Evolutionary conservation across 2,888 invertebrate genomes (phyloP), one percentile per base, ranked within the genome.

Genomic region (Portevinia maculata): DNA sequence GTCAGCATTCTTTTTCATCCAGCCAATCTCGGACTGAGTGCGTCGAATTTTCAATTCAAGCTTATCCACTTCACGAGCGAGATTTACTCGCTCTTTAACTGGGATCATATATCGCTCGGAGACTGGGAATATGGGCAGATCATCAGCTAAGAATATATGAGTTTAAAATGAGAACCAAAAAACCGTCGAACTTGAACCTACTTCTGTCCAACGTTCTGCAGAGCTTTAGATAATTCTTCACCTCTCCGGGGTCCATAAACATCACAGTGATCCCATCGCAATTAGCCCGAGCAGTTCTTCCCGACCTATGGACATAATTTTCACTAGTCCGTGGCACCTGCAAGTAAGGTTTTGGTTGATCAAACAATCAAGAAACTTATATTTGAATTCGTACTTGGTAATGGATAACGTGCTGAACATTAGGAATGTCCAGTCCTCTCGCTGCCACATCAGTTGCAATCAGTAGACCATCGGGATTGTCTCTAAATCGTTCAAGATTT

Each of bases 401-500:
- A 90, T 99, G 99, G 83, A 99, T 93, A 1, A 99, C 99, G 91
- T 99, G 98, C 85, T 98, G 94, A 1, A 99, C 95, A 86, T 94
- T 93, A 0, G 97, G 96, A 86, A 99, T 98, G 91, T 99, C 99
- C 48, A 99, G 91, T 0, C 99, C 99, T 71, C 99, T 93, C 0
- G 99, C 98, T 0, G 99, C 99, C 4, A 99, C 99, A 92, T 99
- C 99, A 0, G 98, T 99, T 2, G 99, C 95, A 75, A 99, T 93
- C 34, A 99, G 91, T 6, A 99, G 89, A 0, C 96, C 95, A 84
- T 93, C 92, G 0, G 93, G 92, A 86, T 94, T 93, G 70, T 93
- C 94, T 37, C 95, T 93, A 90, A 96, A 96, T 84, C 95, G 94
- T 89, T 99, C 99, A 3, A 99, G 92, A 91, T 98, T 99, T 89